A percentile compares a stretch with the other conserved stretches of the same genome.
These are phyloP conservation scores for Sebastes diaconus DNA, from an alignment of 2,797 vertebrate genomes.

Conservation along the genomic window DNA sequence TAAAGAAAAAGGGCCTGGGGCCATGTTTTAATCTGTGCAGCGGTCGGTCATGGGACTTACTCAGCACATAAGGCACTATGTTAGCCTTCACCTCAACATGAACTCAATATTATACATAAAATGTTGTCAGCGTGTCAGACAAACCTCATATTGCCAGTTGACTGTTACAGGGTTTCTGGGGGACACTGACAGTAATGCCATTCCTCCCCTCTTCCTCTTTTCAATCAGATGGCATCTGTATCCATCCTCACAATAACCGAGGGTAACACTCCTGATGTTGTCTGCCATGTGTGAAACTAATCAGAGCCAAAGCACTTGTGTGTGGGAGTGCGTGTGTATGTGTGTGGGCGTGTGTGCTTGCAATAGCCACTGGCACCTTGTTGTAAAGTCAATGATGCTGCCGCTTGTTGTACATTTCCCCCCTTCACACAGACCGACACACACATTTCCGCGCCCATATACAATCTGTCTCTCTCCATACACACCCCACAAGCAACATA, in stretches of 20 bases:
- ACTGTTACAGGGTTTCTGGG: conserved; percentile 15
- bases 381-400: conserved; percentile 63
- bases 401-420: conserved; percentile 46
- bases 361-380: conserved; percentile 54
- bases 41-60: conserved; percentile 4
- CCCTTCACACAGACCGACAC: conserved; percentile 22
- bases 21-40: conserved; percentile 1
- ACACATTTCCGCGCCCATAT: conserved; percentile 18
- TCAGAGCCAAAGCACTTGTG: conserved; percentile 32
- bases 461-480: conserved; percentile 53
- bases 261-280: conserved; percentile 34
- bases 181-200: conserved; percentile 10
- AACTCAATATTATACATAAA: conserved; percentile 2
- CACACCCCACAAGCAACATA: conserved; percentile 46
- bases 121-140: conserved; percentile 7
- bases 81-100: conserved; percentile 30
- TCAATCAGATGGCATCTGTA: conserved; percentile 45
- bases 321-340: neutral
- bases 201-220: conserved; percentile 34
- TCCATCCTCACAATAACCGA: conserved; percentile 38
- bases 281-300: conserved; percentile 61
- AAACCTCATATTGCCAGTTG: neutral
- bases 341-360: conserved; percentile 23
- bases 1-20: neutral
- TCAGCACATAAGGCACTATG: conserved; percentile 10